Conservation (phyloP, 2,797 vertebrate genomes). For the Adelosebastes latens region DNA sequence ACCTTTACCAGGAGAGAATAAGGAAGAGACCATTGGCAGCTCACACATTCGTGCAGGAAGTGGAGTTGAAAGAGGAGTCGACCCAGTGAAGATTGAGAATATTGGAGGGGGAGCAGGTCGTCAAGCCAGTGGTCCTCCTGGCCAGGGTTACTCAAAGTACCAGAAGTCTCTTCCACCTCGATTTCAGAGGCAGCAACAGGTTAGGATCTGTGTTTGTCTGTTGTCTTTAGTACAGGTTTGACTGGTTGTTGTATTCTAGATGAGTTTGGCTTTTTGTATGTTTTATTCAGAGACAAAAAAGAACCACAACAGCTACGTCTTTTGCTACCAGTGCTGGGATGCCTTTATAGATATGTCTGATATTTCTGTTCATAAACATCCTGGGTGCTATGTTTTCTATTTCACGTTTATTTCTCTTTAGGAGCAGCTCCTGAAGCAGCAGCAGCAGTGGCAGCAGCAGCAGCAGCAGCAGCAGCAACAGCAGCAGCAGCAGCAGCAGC, state of each 20-base stretch:
- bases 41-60: constrained; percentile 71
- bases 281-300: not conserved
- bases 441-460: constrained; percentile 81
- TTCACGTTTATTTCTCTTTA: constrained; percentile 39
- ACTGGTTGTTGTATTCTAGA: not conserved
- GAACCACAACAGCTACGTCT: not conserved
- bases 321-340: not conserved
- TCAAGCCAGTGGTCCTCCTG: constrained; percentile 79
- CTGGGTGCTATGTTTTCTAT: not conserved
- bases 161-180: constrained; percentile 95
- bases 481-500: constrained; percentile 83
- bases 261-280: not conserved
- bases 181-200: constrained; percentile 96
- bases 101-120: constrained; percentile 77
- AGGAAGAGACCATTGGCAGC: constrained; percentile 72
- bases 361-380: not conserved
- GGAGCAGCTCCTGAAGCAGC: constrained; percentile 88
- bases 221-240: not conserved
- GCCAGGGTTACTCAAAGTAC: constrained; percentile 92
- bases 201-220: constrained; percentile 45
- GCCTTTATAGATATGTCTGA: not conserved
- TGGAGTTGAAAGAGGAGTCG: constrained; percentile 76
- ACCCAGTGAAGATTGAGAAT: constrained; percentile 84
- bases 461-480: constrained; percentile 82
- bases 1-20: constrained; percentile 72